Evolutionary conservation across 2,888 invertebrate genomes (phyloP).

Genomic region (Tanytarsus gracilentus): DNA sequence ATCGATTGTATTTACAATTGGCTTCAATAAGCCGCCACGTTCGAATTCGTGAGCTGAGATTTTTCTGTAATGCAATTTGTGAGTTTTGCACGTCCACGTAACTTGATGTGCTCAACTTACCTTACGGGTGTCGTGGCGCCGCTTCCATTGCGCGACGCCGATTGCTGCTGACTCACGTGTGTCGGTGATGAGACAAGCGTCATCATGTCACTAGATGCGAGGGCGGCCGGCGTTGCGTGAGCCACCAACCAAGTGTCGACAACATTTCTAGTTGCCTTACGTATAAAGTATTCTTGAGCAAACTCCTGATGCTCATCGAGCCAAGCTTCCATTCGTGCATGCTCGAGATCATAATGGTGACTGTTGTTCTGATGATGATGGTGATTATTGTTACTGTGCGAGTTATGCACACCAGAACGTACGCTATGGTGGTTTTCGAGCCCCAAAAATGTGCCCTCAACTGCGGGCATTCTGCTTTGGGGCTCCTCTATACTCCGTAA

Average conservation of each 20-base stretch:
- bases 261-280: constrained; percentile 86
- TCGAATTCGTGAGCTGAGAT: constrained; percentile 96
- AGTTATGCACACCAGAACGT: constrained; percentile 44
- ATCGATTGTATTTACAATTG: constrained; percentile 88
- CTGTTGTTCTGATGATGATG: constrained; percentile 43
- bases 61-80: constrained; percentile 47
- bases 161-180: constrained; percentile 45
- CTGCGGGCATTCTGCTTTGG: constrained; percentile 53
- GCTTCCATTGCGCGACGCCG: constrained; percentile 63
- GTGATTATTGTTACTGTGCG: constrained; percentile 37
- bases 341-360: constrained; percentile 75
- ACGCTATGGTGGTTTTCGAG: constrained; percentile 49
- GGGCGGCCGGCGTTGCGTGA: constrained; percentile 65
- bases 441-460: constrained; percentile 57
- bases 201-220: constrained; percentile 43
- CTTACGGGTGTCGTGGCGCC: constrained; percentile 89
- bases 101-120: constrained; percentile 44
- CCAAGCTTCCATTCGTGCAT: constrained; percentile 88
- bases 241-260: constrained; percentile 90
- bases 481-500: constrained; percentile 78
- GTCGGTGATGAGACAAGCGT: constrained; percentile 48
- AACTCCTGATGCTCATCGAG: constrained; percentile 94
- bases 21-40: constrained; percentile 81
- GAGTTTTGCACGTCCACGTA: neutral
- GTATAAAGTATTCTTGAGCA: constrained; percentile 84